phyloP scores from a whole-genome alignment of 2,797 vertebrate genomes.

The Danio kyathit region DNA sequence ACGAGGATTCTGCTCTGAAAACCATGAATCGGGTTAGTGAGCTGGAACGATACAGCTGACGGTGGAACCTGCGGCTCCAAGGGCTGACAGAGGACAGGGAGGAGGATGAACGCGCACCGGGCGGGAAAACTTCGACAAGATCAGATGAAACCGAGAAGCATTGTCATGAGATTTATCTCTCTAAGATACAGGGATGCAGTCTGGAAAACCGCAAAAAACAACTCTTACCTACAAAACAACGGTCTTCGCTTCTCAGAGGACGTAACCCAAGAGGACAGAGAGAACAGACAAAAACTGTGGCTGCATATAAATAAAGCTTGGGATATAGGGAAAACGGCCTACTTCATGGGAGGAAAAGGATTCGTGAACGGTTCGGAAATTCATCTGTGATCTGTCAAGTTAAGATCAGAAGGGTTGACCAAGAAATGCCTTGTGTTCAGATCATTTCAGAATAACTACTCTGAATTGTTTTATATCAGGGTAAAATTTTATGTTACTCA shows the following conservation, averaged over 20 bases:
- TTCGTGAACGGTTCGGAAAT: slow-evolving; percentile 12
- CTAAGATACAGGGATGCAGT: slow-evolving; percentile 1
- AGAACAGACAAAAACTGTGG: slow-evolving; percentile 9
- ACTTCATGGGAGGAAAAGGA: slow-evolving; percentile 10
- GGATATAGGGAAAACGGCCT: slow-evolving; percentile 5
- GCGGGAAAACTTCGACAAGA: not conserved
- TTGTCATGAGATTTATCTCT: slow-evolving; percentile 2
- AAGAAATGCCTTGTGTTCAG: not conserved
- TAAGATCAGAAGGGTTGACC: not conserved
- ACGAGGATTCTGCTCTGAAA: slow-evolving; percentile 13
- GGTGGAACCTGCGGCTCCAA: slow-evolving; percentile 9
- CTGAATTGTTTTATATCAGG: not conserved
- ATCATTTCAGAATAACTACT: not conserved
- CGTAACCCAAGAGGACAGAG: slow-evolving; percentile 11
- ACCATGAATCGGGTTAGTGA: not conserved
- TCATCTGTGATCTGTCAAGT: not conserved
- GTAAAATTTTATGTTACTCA: not conserved
- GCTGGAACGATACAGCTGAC: slow-evolving; percentile 9
- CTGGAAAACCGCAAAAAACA: slow-evolving; percentile 8
- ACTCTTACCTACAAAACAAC: not conserved
- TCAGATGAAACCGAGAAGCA: not conserved
- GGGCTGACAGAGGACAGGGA: slow-evolving; percentile 7
- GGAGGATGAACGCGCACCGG: slow-evolving; percentile 3
- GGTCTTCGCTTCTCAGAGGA: slow-evolving; percentile 6
- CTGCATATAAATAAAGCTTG: slow-evolving; percentile 13